A percentile compares a stretch with the other conserved stretches of the same genome.
These are phyloP conservation scores for Pheosia tremula DNA, from an alignment of 2,888 invertebrate genomes.

Conservation along the genomic window DNA sequence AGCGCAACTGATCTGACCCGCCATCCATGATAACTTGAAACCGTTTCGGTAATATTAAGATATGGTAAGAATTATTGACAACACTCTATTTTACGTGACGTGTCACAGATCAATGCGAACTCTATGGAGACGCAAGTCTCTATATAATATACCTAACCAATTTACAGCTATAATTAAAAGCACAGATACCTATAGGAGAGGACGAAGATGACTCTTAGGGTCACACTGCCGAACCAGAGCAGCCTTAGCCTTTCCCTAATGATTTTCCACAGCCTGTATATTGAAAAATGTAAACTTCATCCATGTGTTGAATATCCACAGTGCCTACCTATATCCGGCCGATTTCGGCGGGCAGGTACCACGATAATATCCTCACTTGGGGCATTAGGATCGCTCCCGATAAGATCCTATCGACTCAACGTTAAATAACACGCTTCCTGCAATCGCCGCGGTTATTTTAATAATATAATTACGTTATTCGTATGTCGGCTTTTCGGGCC, in stretches of 20 bases:
- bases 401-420: slow-evolving; percentile 78
- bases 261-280: slow-evolving; percentile 47
- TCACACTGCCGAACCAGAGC: too few relatives aligned
- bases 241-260: background rate
- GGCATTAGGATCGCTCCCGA: slow-evolving; percentile 75
- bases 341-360: slow-evolving; percentile 77
- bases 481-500: slow-evolving; percentile 66
- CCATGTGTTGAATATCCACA: slow-evolving; percentile 65
- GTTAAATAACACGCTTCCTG: slow-evolving; percentile 84
- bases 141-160: too few relatives aligned
- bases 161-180: too few relatives aligned
- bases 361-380: slow-evolving; percentile 83
- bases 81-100: too few relatives aligned
- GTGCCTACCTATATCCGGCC: slow-evolving; percentile 54
- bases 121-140: too few relatives aligned
- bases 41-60: too few relatives aligned
- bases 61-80: too few relatives aligned
- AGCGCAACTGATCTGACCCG: too few relatives aligned
- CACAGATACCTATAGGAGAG: too few relatives aligned
- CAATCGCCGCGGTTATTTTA: slow-evolving; percentile 81
- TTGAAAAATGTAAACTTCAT: slow-evolving; percentile 37
- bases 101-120: too few relatives aligned
- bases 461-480: slow-evolving; percentile 82
- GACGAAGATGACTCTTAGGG: too few relatives aligned
- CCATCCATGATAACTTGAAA: too few relatives aligned